Percentiles rank a stretch among this genome's conserved stretches.
These are phyloP conservation scores for Drosophila anceps DNA, from an alignment of 2,888 invertebrate species.

Conservation along the genomic window DNA sequence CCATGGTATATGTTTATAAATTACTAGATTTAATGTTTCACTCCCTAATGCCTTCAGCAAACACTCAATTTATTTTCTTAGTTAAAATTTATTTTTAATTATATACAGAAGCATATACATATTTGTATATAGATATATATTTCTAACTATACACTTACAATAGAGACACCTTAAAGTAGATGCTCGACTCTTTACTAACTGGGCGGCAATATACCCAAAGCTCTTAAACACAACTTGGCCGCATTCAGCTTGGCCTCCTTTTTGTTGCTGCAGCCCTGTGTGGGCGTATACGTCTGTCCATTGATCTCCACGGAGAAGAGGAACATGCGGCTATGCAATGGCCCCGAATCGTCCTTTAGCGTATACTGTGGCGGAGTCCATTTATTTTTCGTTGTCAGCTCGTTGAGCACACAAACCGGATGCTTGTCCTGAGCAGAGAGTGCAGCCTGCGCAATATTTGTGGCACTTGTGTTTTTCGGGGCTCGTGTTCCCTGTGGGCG, in stretches of 20 bases:
- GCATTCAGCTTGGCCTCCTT: constrained; percentile 97
- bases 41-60: background rate
- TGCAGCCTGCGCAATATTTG: constrained; percentile 53
- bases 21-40: background rate
- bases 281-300: constrained; percentile 94
- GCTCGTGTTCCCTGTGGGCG: constrained; percentile 21
- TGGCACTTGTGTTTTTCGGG: constrained; percentile 39
- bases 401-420: constrained; percentile 97
- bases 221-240: constrained; percentile 94
- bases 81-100: constrained; percentile 16
- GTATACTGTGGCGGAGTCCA: constrained; percentile 94
- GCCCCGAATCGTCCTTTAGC: constrained; percentile 95
- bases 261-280: constrained; percentile 95
- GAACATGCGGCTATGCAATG: constrained; percentile 97
- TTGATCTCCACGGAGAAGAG: constrained; percentile 97
- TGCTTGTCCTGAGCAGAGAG: constrained; percentile 91
- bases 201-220: constrained; percentile 90
- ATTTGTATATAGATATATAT: constrained; percentile 6
- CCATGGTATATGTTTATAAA: too few relatives aligned
- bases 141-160: constrained; percentile 33
- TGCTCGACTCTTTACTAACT: constrained; percentile 44
- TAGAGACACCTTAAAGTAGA: background rate
- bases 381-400: constrained; percentile 94
- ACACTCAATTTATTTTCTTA: background rate
- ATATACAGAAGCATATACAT: constrained; percentile 43